Evolutionary conservation across 1,140 invertebrate genomes (phyloP), one percentile per base, ranked within the genome.

Genomic region (Atta colombica): DNA sequence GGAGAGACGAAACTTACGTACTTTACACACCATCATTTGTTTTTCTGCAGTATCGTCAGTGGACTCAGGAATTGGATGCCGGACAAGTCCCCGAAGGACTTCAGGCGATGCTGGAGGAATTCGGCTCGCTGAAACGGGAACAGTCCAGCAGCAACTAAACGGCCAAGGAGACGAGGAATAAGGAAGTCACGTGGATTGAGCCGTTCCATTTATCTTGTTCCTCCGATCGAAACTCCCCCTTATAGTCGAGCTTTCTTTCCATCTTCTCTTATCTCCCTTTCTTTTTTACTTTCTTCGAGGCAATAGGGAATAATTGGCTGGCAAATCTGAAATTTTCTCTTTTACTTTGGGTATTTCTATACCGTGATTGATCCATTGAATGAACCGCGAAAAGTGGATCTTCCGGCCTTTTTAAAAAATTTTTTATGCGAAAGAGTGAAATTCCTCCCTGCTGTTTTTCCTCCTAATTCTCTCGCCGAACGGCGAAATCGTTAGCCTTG

Each of bases 41-140:
- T 80, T 80, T 81, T 82, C 75, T 97, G 71, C 95, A 98, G 98
- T 98, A 97, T 95, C 97, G 97, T 92, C 96, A 96, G 93, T 98
- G 98, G 97, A 97, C 96, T 74, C 96, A 96, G 89, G 98, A 98
- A 88, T 93, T 98, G 74, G 98, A 98, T 91, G 97, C 97, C 92
- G 98, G 97, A 53, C 96, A 96, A 85, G 95, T 97, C 87, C 97
- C 98, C 16, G 98, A 98, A 88, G 97, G 97, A 53, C 95, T 98
- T 72, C 96, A 98, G 88, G 96, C 96, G 53, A 95, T 98, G 89
- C 95, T 98, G 31, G 97, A 98, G 91, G 97, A 98, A 89, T 93
- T 97, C 86, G 96, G 96, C 51, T 93, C 96, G 66, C 92, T 97
- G 12, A 97, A 97, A 92, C 95, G 96, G 92, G 97, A 97, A 93